A percentile compares a stretch with the other conserved stretches of the same genome.
These are phyloP conservation scores for Euwallacea fornicatus DNA, from an alignment of 1,140 invertebrate species.

Conservation along the genomic window DNA sequence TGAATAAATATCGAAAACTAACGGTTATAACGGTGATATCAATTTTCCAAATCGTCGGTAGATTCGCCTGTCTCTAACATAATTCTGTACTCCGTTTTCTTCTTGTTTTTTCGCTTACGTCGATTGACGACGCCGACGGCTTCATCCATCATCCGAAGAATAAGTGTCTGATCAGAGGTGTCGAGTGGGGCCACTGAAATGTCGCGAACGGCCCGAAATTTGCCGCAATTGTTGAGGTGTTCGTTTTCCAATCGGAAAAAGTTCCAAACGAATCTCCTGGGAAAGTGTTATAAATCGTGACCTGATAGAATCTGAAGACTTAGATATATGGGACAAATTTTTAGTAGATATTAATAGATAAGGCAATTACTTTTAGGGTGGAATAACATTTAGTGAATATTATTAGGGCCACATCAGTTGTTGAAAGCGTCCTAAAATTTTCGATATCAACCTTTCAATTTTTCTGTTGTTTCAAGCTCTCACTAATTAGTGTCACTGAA, in stretches of 20 bases:
- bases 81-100: slow-evolving; percentile 49
- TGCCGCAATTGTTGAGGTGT: slow-evolving; percentile 99
- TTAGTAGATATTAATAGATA: too few species aligned
- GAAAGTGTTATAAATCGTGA: slow-evolving; percentile 9
- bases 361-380: too few species aligned
- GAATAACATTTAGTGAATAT: too few species aligned
- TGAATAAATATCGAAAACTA: background rate
- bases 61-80: slow-evolving; percentile 55
- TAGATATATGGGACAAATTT: too few species aligned
- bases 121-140: slow-evolving; percentile 84
- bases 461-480: too few species aligned
- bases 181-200: slow-evolving; percentile 97
- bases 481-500: too few species aligned
- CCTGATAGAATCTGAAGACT: background rate
- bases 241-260: slow-evolving; percentile 99
- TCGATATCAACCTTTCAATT: too few species aligned
- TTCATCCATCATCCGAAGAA: slow-evolving; percentile 95
- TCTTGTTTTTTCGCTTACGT: slow-evolving; percentile 57
- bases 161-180: slow-evolving; percentile 86
- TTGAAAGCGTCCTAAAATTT: too few species aligned
- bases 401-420: too few species aligned
- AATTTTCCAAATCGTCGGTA: slow-evolving; percentile 52
- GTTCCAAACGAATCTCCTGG: slow-evolving; percentile 97
- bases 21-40: slow-evolving; percentile 5
- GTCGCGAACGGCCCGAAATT: slow-evolving; percentile 97